Evolutionary conservation across 2,113 vertebrate genomes (phyloP).

Genomic region (Nycticorax nycticorax): DNA sequence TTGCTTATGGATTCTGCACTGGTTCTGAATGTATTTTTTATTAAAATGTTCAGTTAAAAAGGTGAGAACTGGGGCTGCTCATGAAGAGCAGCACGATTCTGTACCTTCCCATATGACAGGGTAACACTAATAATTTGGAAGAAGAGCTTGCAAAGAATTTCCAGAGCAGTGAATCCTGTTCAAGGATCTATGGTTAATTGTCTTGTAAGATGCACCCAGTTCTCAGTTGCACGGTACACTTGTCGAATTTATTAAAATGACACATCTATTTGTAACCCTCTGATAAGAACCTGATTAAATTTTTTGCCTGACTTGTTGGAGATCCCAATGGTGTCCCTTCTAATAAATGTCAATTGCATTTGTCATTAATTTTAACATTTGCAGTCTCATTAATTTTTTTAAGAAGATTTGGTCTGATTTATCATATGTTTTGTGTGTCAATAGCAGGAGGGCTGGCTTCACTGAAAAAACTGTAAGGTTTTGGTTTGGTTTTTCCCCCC

Average conservation of each 20-base stretch:
- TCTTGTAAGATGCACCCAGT: background rate
- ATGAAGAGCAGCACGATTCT: background rate
- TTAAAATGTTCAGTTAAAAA: background rate
- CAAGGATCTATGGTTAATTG: background rate
- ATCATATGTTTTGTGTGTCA: background rate
- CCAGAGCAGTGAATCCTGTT: background rate
- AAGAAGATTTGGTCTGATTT: background rate
- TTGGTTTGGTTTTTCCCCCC: fast-evolving
- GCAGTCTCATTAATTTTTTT: background rate
- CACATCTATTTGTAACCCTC: conserved; percentile 13
- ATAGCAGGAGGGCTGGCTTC: background rate
- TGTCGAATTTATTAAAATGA: background rate
- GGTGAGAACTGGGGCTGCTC: background rate
- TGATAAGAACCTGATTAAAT: conserved; percentile 12
- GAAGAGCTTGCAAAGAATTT: background rate
- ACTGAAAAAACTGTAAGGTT: background rate
- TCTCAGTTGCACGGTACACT: background rate
- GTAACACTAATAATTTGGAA: background rate
- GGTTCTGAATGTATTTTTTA: background rate
- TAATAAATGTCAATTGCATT: background rate
- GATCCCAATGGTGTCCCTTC: background rate
- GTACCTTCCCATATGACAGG: too few species aligned
- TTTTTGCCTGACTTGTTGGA: conserved; percentile 19
- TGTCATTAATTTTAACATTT: background rate
- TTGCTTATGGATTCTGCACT: background rate